Evolutionary conservation across 2,888 invertebrate genomes (phyloP), one percentile per base, ranked within the genome.

Genomic region (Oxystoma pomonae): DNA sequence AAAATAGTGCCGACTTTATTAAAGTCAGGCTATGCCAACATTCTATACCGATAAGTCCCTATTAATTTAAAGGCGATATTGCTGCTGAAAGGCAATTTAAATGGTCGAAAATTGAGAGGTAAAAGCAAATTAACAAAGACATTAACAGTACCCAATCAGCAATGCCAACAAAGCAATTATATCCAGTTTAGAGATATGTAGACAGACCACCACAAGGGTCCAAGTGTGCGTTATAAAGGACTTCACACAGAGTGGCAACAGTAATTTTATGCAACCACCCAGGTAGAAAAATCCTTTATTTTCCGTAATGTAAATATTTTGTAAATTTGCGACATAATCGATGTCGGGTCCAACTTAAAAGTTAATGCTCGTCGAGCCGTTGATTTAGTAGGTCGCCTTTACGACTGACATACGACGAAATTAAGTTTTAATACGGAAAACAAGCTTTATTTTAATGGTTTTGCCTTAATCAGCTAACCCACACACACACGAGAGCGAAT

Each of bases 191-290:
- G 5, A 53, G 53, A 53, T 53, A 53, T 53, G 53, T 53, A n/a
- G 35, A 35, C 35, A 53, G 53, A 53, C 53, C 53, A 53, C 53
- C 53, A 53, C 7, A 53, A 53, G 17, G 53, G 53, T 53, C 53
- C 7, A 53, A 17, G 53, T 64, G 20, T 56, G 56, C 63, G 20
- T 53, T 57, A 65, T 60, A 63, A 63, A 64, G 55, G 63, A 64
- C 62, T 66, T 66, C 64, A 62, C 67, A 63, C 63, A 35, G 35
- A 35, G 65, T 65, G 64, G 20, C 60, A 62, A 64, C 55, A 61
- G 57, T 65, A 67, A 67, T 67, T 67, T 67, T 67, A 67, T 67
- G 67, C 63, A 67, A 65, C 67, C 67, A 67, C 67, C 67, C 65
- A 67, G 63, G 67, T 61, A 57, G 67, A 65, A 65, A 57, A 58